Conservation (phyloP, 2,797 vertebrate species). For the Podargus strigoides region DNA sequence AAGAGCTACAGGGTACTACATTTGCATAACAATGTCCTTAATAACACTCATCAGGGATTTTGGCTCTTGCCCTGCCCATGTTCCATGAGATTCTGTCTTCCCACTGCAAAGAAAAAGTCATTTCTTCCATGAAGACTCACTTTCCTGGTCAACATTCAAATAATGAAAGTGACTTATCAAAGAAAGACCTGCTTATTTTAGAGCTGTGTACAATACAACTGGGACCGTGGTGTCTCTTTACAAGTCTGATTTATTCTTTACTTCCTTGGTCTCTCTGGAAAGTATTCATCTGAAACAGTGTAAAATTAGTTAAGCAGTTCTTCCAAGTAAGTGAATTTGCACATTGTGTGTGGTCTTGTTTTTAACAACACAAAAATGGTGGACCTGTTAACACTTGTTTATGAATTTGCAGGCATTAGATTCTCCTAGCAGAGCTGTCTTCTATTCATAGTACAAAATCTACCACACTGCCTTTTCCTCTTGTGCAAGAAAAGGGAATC, state of each 20-base stretch:
- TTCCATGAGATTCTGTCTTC: constrained; percentile 13
- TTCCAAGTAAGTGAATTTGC: neutral
- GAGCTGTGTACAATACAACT: neutral
- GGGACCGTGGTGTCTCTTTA: neutral
- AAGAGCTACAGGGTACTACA: neutral
- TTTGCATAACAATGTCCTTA: constrained; percentile 22
- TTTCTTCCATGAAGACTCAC: neutral
- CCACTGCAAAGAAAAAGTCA: neutral
- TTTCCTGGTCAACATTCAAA: neutral
- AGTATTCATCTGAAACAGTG: neutral
- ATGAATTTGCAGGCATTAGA: neutral
- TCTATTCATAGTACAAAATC: neutral
- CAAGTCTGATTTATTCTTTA: neutral
- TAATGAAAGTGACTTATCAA: neutral
- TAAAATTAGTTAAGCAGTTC: neutral
- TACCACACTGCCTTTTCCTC: neutral
- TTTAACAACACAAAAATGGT: neutral
- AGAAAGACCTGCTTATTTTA: neutral
- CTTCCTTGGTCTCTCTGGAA: neutral
- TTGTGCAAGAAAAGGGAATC: neutral
- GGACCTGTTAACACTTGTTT: neutral
- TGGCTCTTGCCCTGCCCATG: neutral
- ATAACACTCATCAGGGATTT: neutral
- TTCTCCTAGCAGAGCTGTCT: neutral
- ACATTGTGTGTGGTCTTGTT: neutral